Conservation (phyloP, 1,140 invertebrate species). For the Eueides isabella region DNA sequence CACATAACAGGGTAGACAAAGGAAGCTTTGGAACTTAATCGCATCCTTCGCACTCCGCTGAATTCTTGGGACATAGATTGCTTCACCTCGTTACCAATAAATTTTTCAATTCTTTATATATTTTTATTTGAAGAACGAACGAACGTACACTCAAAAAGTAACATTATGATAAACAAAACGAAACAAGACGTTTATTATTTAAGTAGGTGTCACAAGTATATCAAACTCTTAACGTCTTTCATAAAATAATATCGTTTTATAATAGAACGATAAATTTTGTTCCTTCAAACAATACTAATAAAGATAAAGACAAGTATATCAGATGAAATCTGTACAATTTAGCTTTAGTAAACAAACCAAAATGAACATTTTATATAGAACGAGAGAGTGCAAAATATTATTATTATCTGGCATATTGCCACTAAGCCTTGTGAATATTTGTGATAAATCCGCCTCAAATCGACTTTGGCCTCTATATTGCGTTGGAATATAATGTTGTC, state of each 20-base stretch:
- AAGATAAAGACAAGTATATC: neutral
- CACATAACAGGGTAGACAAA: too few relatives aligned
- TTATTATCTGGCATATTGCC: constrained; percentile 30
- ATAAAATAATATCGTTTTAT: neutral
- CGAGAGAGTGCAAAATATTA: neutral
- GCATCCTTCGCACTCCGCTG: too few relatives aligned
- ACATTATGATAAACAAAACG: too few relatives aligned
- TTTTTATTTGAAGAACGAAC: too few relatives aligned
- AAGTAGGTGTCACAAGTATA: too few relatives aligned
- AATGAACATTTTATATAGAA: neutral
- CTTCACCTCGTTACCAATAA: too few relatives aligned
- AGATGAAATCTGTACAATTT: neutral
- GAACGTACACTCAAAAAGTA: too few relatives aligned
- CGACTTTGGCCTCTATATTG: constrained; percentile 22
- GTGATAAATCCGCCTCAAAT: constrained; percentile 28
- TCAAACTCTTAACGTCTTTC: too few relatives aligned
- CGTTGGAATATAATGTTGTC: neutral
- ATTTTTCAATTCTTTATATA: too few relatives aligned
- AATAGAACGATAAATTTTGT: neutral
- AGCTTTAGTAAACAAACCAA: neutral
- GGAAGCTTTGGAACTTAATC: too few relatives aligned
- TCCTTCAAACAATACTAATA: neutral
- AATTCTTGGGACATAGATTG: too few relatives aligned
- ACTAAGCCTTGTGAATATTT: constrained; percentile 22
- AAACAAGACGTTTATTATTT: too few relatives aligned